phyloP scores from a whole-genome alignment of 2,888 invertebrate species.

The Agriopis leucophaearia region DNA sequence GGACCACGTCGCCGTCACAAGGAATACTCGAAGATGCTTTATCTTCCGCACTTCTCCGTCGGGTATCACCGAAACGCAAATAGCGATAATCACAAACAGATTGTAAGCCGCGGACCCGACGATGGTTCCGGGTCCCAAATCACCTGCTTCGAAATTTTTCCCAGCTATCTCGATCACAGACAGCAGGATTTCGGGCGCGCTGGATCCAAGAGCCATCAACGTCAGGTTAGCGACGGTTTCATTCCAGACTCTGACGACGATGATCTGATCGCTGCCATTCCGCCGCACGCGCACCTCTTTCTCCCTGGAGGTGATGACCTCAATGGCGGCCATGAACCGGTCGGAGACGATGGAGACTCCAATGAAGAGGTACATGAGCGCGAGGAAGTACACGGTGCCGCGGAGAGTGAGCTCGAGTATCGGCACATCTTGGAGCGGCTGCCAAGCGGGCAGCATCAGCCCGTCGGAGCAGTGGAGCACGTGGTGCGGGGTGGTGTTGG shows the following conservation, averaged over 20 bases:
- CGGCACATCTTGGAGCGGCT: slow-evolving; percentile 92
- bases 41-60: slow-evolving; percentile 96
- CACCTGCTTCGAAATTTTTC: slow-evolving; percentile 97
- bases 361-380: slow-evolving; percentile 97
- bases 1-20: slow-evolving; percentile 99
- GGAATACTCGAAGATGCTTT: slow-evolving; percentile 98
- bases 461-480: slow-evolving; percentile 91
- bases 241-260: slow-evolving; percentile 99
- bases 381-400: slow-evolving; percentile 95
- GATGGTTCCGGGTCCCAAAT: slow-evolving; percentile 98
- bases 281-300: slow-evolving; percentile 97
- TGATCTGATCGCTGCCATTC: slow-evolving; percentile 95
- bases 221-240: slow-evolving; percentile 99
- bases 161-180: slow-evolving; percentile 99
- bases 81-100: slow-evolving; percentile 98
- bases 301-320: slow-evolving; percentile 99
- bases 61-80: slow-evolving; percentile 97
- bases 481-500: slow-evolving; percentile 73
- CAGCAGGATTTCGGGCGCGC: slow-evolving; percentile 98
- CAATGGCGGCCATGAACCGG: slow-evolving; percentile 99
- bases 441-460: slow-evolving; percentile 95
- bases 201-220: slow-evolving; percentile 99
- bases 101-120: slow-evolving; percentile 99
- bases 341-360: slow-evolving; percentile 99
- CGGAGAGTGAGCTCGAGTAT: slow-evolving; percentile 92